Evolutionary conservation across 2,888 invertebrate genomes (phyloP).

Genomic region (Phalangium opilio): DNA sequence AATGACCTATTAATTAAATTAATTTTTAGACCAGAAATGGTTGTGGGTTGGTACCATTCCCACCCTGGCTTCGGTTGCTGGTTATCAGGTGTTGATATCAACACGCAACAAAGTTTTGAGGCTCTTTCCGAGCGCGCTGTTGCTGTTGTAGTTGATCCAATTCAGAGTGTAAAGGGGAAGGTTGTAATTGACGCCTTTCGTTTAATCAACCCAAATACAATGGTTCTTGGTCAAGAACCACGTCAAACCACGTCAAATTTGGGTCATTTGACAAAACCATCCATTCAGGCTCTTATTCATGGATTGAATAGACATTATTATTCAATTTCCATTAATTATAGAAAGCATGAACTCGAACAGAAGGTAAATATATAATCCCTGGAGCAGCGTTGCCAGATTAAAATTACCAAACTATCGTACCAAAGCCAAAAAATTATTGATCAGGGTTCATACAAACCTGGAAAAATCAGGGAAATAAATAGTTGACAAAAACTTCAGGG

Average conservation of each 20-base stretch:
- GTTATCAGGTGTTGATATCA: conserved; percentile 98
- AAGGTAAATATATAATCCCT: conserved; percentile 54
- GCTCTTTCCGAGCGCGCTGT: conserved; percentile 95
- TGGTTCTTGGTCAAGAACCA: conserved; percentile 96
- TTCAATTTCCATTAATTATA: conserved; percentile 97
- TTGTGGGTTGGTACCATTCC: conserved; percentile 95
- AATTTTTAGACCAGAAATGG: conserved; percentile 95
- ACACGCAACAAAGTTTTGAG: conserved; percentile 98
- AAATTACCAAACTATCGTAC: conserved; percentile 99
- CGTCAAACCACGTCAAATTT: conserved; percentile 97
- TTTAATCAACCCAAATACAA: conserved; percentile 96
- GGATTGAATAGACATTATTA: conserved; percentile 98
- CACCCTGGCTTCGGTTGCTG: conserved; percentile 99
- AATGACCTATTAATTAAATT: not conserved
- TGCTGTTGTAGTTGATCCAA: conserved; percentile 98
- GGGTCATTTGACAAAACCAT: conserved; percentile 95
- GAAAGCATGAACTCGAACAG: conserved; percentile 96
- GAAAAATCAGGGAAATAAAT: conserved; percentile 99
- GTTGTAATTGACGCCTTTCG: conserved; percentile 78
- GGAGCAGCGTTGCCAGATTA: conserved; percentile 99
- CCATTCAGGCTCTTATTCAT: conserved; percentile 93
- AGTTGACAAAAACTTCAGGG: too few relatives aligned
- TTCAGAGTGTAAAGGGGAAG: conserved; percentile 92
- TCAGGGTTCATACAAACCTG: too few relatives aligned
- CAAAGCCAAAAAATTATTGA: too few relatives aligned